Base-by-base conservation (phyloP, 2,797 vertebrate genomes). In the Mus caroli region DNA sequence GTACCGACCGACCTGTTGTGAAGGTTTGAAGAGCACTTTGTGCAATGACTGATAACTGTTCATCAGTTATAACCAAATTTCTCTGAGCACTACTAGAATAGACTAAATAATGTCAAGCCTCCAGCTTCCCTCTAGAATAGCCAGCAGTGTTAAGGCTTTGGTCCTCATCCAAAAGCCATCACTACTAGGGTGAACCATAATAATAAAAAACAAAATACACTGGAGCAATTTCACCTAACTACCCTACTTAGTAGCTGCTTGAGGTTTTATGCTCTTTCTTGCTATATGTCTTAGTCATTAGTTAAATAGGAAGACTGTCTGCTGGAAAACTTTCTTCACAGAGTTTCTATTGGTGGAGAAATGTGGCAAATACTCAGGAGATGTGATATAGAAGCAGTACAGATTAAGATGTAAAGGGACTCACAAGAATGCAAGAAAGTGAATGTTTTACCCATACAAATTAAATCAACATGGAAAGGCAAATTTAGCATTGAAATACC, bases 171-270 rank as follows among this genome's bases (percentile, higher is more conserved):
- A 93, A 96, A 73, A 58, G 88, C 1, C 19, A n/a, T 52, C 75
- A 88, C 52, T 80, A 8, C 95, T 64, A 69, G 20, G 34, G 22
- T 60, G 77, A 92, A n/a, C 83, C 88, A 71, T 94, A 56, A 64
- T 37, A 97, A 37, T 58, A 69, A 95, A 92, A 96, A 93, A 85
- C 37, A 80, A 90, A 84, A 31, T 75, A 46, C 69, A 24, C 20
- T 77, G 56, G 86, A 28, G 20, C 95, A 97, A 64, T 40, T 90
- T 94, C 88, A 94, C 87, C 85, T 52, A 12, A 94, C 37, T 0
- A 60, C 37, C 83, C 94, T 97, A 85, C 2, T 88, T 80, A 95
- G 67, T 52, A 93, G 37, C 0, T 92, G 19, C 34, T 58, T 88
- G 92, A 96, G 86, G 17, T 86, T 94, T 84, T 26, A 37, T 67